phyloP scores from a whole-genome alignment of 2,113 vertebrate species.

The Megaleporinus macrocephalus region DNA sequence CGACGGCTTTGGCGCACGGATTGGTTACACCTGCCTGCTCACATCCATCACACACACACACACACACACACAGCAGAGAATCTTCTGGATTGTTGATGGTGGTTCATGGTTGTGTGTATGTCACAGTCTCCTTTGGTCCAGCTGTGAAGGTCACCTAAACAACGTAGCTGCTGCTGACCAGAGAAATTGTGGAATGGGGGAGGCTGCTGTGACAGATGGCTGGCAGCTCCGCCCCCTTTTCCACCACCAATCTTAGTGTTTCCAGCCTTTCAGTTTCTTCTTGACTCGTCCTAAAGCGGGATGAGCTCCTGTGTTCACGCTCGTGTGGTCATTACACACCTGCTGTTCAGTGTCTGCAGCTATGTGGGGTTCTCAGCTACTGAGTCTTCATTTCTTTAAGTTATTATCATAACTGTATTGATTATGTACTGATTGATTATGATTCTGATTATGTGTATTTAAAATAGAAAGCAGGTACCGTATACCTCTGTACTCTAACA shows the following conservation, averaged over 20 bases:
- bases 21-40: slow-evolving; percentile 2
- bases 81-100: background rate
- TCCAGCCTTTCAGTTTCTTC: background rate
- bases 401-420: background rate
- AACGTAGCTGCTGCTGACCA: background rate
- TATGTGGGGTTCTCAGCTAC: background rate
- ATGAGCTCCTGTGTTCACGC: background rate
- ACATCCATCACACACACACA: slow-evolving; percentile 23
- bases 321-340: background rate
- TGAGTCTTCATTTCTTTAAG: background rate
- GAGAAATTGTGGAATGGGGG: slow-evolving; percentile 22
- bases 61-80: background rate
- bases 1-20: slow-evolving; percentile 2
- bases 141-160: slow-evolving; percentile 39
- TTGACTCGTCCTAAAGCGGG: background rate
- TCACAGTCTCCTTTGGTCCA: slow-evolving; percentile 14
- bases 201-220: slow-evolving; percentile 17
- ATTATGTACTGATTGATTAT: background rate
- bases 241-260: background rate
- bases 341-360: background rate
- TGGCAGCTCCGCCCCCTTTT: background rate
- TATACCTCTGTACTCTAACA: too few relatives aligned
- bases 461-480: background rate
- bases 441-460: too few relatives aligned
- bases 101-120: background rate